Evolutionary conservation across 2,797 vertebrate genomes (phyloP).

Genomic region (Mus spretus): DNA sequence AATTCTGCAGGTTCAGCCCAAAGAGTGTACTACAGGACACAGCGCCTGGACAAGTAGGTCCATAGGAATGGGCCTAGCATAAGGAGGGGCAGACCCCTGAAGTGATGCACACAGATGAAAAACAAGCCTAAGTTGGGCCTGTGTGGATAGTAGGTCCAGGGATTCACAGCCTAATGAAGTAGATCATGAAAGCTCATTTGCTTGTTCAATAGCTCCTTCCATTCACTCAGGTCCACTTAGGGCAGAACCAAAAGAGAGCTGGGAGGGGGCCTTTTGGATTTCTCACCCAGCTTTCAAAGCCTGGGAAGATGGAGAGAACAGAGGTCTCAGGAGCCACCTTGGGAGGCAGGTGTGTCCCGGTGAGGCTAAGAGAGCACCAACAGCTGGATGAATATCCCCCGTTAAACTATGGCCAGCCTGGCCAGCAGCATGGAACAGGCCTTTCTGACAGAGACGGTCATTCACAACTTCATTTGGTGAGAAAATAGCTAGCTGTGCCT

Average conservation of each 20-base stretch:
- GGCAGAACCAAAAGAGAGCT: constrained; percentile 64
- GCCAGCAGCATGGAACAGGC: neutral
- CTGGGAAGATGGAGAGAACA: constrained; percentile 45
- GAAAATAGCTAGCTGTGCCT: constrained; percentile 7
- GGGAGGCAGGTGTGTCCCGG: neutral
- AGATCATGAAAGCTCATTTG: constrained; percentile 77
- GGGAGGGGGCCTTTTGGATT: constrained; percentile 19
- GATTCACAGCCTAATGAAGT: constrained; percentile 78
- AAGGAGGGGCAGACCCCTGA: neutral
- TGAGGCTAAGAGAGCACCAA: constrained; percentile 31
- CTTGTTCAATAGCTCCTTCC: constrained; percentile 71
- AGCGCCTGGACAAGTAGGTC: neutral
- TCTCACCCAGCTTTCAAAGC: constrained; percentile 7
- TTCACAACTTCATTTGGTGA: constrained; percentile 59
- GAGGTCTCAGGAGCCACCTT: neutral
- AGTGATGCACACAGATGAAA: constrained; percentile 1
- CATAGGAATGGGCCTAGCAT: neutral
- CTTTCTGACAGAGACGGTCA: neutral
- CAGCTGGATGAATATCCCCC: neutral
- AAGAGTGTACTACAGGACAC: neutral
- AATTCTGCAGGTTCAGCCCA: neutral
- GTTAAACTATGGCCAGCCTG: neutral
- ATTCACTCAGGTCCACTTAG: constrained; percentile 60
- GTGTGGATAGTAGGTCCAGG: constrained; percentile 43
- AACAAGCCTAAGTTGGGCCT: neutral